Base-by-base conservation (phyloP, 2,888 invertebrate genomes). In the Proisotoma minuta region DNA sequence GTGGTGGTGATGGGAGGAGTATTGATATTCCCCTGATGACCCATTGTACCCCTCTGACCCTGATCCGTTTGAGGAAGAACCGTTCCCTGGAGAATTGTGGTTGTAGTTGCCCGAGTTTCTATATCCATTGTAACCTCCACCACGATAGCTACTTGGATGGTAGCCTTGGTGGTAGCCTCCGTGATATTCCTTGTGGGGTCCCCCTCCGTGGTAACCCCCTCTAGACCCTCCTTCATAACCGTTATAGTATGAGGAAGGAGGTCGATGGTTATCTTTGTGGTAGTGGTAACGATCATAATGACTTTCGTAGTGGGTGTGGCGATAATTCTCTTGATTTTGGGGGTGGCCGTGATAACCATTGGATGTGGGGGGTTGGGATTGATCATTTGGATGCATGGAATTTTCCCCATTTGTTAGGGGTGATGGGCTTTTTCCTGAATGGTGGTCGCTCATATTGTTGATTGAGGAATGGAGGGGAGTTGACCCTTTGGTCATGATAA, bases 201-300 rank as follows among this genome's bases (percentile, higher is more conserved):
- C 63, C n/a, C 60, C 62, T 3, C 58, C 63, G 43, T 59, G 62
- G 39, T 67, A 57, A 18, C 59, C 56, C 22, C 43, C 49, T 20
- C 50, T 29, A 24, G 50, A n/a, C 24, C 57, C 58, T 20, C 57
- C 28, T 12, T n/a, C 54, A 49, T 62, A 48, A 34, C 65, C 56
- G 54, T 59, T 61, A 54, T 68, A 53, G 51, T 66, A 64, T 54
- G 60, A 60, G 57, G 50, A 57, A 59, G 63, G 63, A 60, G 66
- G 66, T 57, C 62, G 65, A 65, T 65, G 65, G 57, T 63, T 66
- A 57, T 63, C 64, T 57, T 64, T 58, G 52, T 63, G 64, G 61
- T 67, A 67, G 59, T 66, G 66, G 62, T 61, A 64, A 24, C 66
- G 64, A 52, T 69, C 62, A 65, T 65, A 61, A 24, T 65, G 63